Evolutionary conservation across 2,888 invertebrate species (phyloP).

Genomic region (Dicyrtoma fusca): DNA sequence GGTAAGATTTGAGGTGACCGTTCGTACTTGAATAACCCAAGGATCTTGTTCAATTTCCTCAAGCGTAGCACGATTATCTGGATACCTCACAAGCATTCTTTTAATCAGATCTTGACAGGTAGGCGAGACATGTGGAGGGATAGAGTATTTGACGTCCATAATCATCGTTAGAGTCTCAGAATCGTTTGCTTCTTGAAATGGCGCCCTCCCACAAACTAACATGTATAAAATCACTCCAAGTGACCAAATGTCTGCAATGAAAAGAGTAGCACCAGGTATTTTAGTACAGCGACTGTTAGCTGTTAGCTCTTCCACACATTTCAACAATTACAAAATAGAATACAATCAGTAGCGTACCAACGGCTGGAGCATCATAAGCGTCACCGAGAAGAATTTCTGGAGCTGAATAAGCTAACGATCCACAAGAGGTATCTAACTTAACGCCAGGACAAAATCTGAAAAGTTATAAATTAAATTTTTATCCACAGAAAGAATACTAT

Average conservation of each 20-base stretch:
- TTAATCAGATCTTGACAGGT: constrained; percentile 86
- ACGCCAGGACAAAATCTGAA: constrained; percentile 90
- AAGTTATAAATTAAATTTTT: too few relatives aligned
- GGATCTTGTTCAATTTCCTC: constrained; percentile 83
- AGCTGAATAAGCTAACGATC: constrained; percentile 97
- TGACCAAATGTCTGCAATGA: constrained; percentile 88
- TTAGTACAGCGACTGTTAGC: neutral
- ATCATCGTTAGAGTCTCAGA: constrained; percentile 99
- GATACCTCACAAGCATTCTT: constrained; percentile 91
- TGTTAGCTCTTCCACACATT: too few relatives aligned
- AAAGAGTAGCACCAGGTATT: neutral
- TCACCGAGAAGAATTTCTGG: constrained; percentile 98
- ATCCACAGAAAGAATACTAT: neutral
- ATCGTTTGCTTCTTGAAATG: constrained; percentile 99
- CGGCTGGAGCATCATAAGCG: constrained; percentile 98
- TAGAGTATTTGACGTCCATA: constrained; percentile 97
- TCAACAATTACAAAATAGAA: too few relatives aligned
- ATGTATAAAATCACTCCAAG: constrained; percentile 98
- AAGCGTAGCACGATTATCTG: constrained; percentile 84
- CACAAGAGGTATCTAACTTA: constrained; percentile 96
- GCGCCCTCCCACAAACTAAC: constrained; percentile 96
- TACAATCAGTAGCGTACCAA: constrained; percentile 67
- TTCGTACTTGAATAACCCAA: constrained; percentile 66
- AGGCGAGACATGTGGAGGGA: constrained; percentile 83
- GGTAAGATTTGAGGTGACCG: too few relatives aligned